Conservation (phyloP, 1,140 invertebrate genomes). For the Dysdera silvatica region DNA sequence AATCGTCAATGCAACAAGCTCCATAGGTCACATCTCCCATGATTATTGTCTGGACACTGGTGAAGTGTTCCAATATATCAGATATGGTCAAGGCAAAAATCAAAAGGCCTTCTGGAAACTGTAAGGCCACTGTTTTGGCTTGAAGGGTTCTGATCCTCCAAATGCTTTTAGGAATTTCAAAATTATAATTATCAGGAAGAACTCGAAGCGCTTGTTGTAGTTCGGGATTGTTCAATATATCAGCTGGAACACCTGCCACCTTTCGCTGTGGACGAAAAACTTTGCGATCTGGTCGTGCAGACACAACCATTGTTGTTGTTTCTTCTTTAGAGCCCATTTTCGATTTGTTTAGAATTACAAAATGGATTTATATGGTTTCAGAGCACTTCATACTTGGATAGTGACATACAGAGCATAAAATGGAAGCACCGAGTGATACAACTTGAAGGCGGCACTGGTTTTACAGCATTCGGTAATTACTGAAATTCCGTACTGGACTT, state of each 20-base stretch:
- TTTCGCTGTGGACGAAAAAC: constrained; percentile 27
- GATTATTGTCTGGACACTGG: constrained; percentile 85
- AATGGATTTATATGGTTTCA: too few species aligned
- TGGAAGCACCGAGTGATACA: too few species aligned
- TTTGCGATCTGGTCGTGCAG: constrained; percentile 33
- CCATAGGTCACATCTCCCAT: constrained; percentile 99
- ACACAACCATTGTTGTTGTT: constrained; percentile 26
- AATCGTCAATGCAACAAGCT: constrained; percentile 99
- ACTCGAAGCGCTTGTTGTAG: constrained; percentile 57
- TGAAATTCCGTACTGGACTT: too few species aligned
- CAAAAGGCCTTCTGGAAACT: constrained; percentile 90
- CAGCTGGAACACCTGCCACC: constrained; percentile 16
- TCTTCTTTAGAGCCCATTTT: background rate
- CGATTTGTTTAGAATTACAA: too few species aligned
- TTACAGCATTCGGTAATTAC: too few species aligned
- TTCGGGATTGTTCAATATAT: constrained; percentile 65
- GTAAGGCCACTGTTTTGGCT: constrained; percentile 82
- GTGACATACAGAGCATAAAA: too few species aligned
- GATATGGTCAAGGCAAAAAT: constrained; percentile 88
- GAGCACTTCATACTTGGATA: too few species aligned
- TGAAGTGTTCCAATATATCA: constrained; percentile 91
- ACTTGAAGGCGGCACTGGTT: too few species aligned
- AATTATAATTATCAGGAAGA: constrained; percentile 93
- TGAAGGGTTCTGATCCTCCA: constrained; percentile 80
- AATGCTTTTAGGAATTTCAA: constrained; percentile 96